Evolutionary conservation across 2,888 invertebrate species (phyloP), one percentile per base, ranked within the genome.

Genomic region (Quadroppia sp.): DNA sequence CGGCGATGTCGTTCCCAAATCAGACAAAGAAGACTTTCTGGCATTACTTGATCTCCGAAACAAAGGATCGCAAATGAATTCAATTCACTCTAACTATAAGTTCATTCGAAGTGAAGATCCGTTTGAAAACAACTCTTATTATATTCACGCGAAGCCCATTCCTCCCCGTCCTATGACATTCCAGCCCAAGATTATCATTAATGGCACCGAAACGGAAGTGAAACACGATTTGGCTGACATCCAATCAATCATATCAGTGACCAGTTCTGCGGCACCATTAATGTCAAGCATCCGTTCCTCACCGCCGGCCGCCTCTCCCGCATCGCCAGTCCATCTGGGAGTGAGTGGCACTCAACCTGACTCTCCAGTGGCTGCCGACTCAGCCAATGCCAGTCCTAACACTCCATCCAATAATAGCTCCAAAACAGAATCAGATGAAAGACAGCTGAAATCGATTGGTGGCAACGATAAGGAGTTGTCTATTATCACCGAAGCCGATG

Each of bases 231-330:
- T 92, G 76, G 92, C 92, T 61, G 92, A 92, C 80, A 92, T 93
- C 77, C 90, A 90, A 81, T 90, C 91, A 36, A 92, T 92, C 77
- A 85, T 92, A 72, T 89, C 89, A 28, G 88, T 91, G 78, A 90
- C 91, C 40, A 89, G 89, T 15, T 67, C 71, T 71, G 74, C 74
- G 17, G 36, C 64, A 23, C 71, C 72, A 13, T 32, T 75, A 17
- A 53, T 75, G 30, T 74, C 59, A 48, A 70, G n/a, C n/a, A 75
- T 73, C 80, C 81, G 42, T 40, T 77, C 53, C 48, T 77, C 70
- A 72, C 74, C 53, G 70, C 75, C 42, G 30, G 75, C 74, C 6
- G 72, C 74, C 2, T 74, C 69, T 23, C 76, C 77, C 6, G 74
- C 74, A 59, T 76, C 77, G 53, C 75, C 76, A 9, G 78, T 77